Conservation (phyloP, 92 coral and sea anemone genomes). For the Blastomussa wellsi region DNA sequence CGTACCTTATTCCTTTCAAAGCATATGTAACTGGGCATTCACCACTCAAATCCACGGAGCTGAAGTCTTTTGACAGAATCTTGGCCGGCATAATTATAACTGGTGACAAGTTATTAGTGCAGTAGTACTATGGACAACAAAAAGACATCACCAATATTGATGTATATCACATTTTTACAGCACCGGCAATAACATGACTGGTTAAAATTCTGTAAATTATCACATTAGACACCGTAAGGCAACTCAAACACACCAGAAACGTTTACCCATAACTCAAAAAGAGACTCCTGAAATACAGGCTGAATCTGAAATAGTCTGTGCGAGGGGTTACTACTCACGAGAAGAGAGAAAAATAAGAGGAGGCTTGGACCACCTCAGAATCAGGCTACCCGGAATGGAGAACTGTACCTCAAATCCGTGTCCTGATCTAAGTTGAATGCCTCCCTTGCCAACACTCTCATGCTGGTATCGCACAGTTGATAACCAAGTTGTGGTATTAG, state of each 20-base stretch:
- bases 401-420: constrained; percentile 87
- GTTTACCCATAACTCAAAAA: background rate
- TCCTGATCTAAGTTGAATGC: constrained; percentile 69
- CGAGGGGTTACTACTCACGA: too few species aligned
- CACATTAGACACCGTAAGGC: background rate
- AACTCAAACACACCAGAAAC: background rate
- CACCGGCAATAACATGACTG: too few species aligned
- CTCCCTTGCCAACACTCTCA: constrained; percentile 60
- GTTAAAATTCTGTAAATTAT: too few species aligned
- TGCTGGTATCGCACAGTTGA: constrained; percentile 23
- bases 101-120: background rate
- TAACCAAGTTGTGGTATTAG: constrained; percentile 8
- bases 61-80: background rate
- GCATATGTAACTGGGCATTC: constrained; percentile 49
- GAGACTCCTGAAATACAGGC: background rate
- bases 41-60: constrained; percentile 30
- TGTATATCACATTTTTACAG: too few species aligned
- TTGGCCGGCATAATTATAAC: background rate
- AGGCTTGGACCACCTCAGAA: too few species aligned
- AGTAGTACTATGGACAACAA: constrained; percentile 21
- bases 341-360: too few species aligned
- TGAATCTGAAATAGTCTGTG: too few species aligned
- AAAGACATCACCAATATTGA: background rate
- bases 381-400: background rate
- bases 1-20: constrained; percentile 77